Conservation (phyloP, 2,888 invertebrate species). For the Papilio demoleus region DNA sequence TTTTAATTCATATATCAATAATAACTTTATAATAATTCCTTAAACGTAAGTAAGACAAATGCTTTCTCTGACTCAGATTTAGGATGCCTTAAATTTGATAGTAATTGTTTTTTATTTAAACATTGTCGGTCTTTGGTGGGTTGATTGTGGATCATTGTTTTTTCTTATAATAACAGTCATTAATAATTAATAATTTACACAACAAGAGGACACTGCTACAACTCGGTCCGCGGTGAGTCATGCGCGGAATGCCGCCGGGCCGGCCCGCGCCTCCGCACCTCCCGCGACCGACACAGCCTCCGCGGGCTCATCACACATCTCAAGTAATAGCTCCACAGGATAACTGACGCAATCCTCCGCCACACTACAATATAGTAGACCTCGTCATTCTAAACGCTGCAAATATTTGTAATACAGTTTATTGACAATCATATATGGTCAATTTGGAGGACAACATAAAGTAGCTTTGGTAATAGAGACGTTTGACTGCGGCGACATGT, state of each 20-base stretch:
- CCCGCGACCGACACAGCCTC: slow-evolving; percentile 22
- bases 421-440: not conserved
- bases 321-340: slow-evolving; percentile 22
- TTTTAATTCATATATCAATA: not conserved
- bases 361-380: not conserved
- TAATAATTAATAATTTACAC: not conserved
- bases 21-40: not conserved
- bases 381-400: not conserved
- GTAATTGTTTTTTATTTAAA: no score
- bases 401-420: not conserved
- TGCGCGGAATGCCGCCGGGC: slow-evolving; percentile 49
- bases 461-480: no score
- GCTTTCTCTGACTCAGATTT: no score
- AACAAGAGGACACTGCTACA: slow-evolving; percentile 34
- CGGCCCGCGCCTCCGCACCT: slow-evolving; percentile 41
- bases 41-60: no score
- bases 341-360: slow-evolving; percentile 22
- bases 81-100: no score
- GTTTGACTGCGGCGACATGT: no score
- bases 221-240: slow-evolving; percentile 39
- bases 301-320: slow-evolving; percentile 22
- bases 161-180: no score
- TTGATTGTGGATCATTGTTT: no score
- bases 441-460: no score
- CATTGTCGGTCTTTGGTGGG: no score